Evolutionary conservation across 2,888 invertebrate species (phyloP).

Genomic region (Cheilosia vernalis): DNA sequence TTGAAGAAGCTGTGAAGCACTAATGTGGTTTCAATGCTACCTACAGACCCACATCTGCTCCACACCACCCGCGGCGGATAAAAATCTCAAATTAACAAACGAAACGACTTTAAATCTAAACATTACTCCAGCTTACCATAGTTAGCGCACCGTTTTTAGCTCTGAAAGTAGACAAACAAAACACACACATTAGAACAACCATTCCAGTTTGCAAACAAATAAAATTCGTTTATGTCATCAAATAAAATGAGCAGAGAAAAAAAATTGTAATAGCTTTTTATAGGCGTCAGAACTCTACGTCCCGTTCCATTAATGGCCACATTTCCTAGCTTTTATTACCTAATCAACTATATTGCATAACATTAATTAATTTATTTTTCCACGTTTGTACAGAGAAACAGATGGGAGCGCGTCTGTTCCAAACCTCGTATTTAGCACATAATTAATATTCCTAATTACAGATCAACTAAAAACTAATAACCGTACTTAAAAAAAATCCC

Average conservation of each 20-base stretch:
- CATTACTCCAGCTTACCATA: slow-evolving; percentile 49
- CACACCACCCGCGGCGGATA: not conserved
- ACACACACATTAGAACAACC: slow-evolving; percentile 9
- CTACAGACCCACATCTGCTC: no score
- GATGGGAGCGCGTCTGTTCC: not conserved
- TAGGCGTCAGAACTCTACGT: slow-evolving; percentile 25
- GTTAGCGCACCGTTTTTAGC: slow-evolving; percentile 57
- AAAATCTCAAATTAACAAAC: not conserved
- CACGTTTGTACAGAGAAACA: not conserved
- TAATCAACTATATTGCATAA: slow-evolving; percentile 54
- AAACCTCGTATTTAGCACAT: not conserved
- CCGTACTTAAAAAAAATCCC: not conserved
- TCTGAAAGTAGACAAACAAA: slow-evolving; percentile 46
- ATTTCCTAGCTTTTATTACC: slow-evolving; percentile 50
- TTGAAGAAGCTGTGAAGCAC: no score
- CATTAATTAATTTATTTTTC: slow-evolving; percentile 39
- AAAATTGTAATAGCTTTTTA: slow-evolving; percentile 17
- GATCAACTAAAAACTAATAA: slow-evolving; percentile 13
- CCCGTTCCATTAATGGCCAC: slow-evolving; percentile 49
- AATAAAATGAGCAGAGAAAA: not conserved
- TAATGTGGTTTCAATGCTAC: no score
- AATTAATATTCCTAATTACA: slow-evolving; percentile 23
- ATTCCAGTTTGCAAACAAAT: slow-evolving; percentile 3
- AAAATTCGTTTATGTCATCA: slow-evolving; percentile 42
- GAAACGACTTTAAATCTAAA: not conserved